phyloP scores from a whole-genome alignment of 2,113 vertebrate genomes.

The Ammodytes dubius region DNA sequence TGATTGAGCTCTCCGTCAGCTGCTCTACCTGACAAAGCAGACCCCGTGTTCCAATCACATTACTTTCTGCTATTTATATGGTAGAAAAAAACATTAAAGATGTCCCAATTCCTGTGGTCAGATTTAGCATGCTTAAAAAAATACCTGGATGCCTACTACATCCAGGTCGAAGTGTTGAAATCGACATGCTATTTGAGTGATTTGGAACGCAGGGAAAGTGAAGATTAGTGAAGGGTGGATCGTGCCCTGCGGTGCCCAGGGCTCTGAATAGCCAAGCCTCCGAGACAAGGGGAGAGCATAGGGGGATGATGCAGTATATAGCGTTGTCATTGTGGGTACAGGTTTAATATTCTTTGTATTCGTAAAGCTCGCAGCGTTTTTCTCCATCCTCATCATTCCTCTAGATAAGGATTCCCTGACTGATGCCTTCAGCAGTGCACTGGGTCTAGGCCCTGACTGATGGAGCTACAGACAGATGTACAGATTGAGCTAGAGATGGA shows the following conservation, averaged over 20 bases:
- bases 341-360: slow-evolving; percentile 52
- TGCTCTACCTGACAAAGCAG: slow-evolving; percentile 67
- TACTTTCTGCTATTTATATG: too few relatives aligned
- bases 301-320: slow-evolving; percentile 8
- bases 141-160: too few relatives aligned
- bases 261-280: slow-evolving; percentile 70
- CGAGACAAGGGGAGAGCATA: slow-evolving; percentile 44
- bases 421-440: slow-evolving; percentile 47
- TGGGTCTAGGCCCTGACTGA: slow-evolving; percentile 67
- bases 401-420: slow-evolving; percentile 59
- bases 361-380: slow-evolving; percentile 30
- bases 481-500: slow-evolving; percentile 54
- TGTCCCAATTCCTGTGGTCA: too few relatives aligned
- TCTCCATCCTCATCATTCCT: slow-evolving; percentile 35
- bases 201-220: neutral
- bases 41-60: slow-evolving; percentile 27
- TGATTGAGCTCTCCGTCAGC: slow-evolving; percentile 74
- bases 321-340: slow-evolving; percentile 16
- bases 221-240: slow-evolving; percentile 69
- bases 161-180: too few relatives aligned
- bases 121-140: too few relatives aligned
- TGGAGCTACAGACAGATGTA: slow-evolving; percentile 69
- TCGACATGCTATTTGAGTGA: too few relatives aligned
- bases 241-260: slow-evolving; percentile 43
- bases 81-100: too few relatives aligned